Conservation (phyloP, 2,113 vertebrate genomes). For the Syngnathus scovelli region DNA sequence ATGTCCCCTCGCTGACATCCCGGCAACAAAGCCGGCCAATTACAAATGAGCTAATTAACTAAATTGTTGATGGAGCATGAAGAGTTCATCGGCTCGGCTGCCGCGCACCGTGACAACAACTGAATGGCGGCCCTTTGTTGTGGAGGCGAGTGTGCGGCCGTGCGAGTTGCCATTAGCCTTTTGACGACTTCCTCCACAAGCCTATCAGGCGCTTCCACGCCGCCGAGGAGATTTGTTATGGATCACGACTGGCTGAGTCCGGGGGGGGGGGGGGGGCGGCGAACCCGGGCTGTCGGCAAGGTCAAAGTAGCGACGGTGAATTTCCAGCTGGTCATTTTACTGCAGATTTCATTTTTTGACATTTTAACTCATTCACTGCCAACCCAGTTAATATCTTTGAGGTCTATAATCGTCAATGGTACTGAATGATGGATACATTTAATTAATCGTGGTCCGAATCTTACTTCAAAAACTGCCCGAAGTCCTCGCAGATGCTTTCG, state of each 20-base stretch:
- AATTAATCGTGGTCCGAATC: conserved; percentile 40
- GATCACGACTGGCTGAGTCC: conserved; percentile 48
- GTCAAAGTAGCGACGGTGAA: conserved; percentile 29
- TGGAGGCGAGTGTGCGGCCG: conserved; percentile 80
- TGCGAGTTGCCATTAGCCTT: conserved; percentile 80
- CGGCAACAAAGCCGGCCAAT: conserved; percentile 97
- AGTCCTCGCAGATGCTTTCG: conserved; percentile 98
- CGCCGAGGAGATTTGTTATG: conserved; percentile 49
- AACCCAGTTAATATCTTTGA: no score
- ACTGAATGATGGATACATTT: no score
- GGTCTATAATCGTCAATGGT: no score
- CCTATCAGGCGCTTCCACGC: conserved; percentile 56
- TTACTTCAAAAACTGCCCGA: conserved; percentile 99
- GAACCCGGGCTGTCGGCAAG: conserved; percentile 48
- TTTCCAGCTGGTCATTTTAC: background rate
- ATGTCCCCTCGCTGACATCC: conserved; percentile 95
- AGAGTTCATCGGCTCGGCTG: conserved; percentile 96
- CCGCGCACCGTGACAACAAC: conserved; percentile 95
- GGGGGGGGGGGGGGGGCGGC: no score
- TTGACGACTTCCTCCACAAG: conserved; percentile 65
- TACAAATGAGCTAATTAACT: conserved; percentile 99
- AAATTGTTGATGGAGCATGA: conserved; percentile 99
- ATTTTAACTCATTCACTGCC: no score
- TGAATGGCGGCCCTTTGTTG: conserved; percentile 82
- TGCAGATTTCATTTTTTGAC: background rate